Evolutionary conservation across 2,113 vertebrate species (phyloP).

Genomic region (Datnioides undecimradiatus): DNA sequence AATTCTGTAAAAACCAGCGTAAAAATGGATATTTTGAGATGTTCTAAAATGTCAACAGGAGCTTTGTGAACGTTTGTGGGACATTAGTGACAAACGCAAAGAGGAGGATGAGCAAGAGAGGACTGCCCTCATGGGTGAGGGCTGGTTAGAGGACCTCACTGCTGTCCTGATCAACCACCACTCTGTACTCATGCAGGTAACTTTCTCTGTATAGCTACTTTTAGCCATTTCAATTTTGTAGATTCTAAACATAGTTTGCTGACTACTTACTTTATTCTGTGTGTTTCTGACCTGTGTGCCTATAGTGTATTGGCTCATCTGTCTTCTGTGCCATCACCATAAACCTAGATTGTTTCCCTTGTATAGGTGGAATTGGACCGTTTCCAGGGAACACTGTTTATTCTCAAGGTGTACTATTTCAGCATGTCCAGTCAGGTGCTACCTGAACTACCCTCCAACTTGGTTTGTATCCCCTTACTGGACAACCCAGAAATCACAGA

Average conservation of each 20-base stretch:
- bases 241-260: neutral
- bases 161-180: constrained; percentile 88
- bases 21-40: neutral
- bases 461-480: constrained; percentile 83
- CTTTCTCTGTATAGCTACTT: neutral
- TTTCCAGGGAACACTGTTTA: constrained; percentile 87
- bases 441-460: constrained; percentile 60
- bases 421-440: constrained; percentile 84
- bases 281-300: neutral
- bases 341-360: constrained; percentile 23
- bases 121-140: constrained; percentile 78
- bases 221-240: neutral
- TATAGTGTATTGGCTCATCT: neutral
- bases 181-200: constrained; percentile 91
- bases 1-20: neutral
- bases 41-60: constrained; percentile 81
- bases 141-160: constrained; percentile 87
- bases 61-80: constrained; percentile 89
- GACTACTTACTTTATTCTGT: neutral
- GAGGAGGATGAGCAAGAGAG: constrained; percentile 88
- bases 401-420: constrained; percentile 90
- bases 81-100: constrained; percentile 88
- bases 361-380: constrained; percentile 90
- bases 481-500: constrained; percentile 56
- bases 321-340: neutral